Base-by-base conservation (phyloP, 2,113 vertebrate genomes). In the Jaculus jaculus region DNA sequence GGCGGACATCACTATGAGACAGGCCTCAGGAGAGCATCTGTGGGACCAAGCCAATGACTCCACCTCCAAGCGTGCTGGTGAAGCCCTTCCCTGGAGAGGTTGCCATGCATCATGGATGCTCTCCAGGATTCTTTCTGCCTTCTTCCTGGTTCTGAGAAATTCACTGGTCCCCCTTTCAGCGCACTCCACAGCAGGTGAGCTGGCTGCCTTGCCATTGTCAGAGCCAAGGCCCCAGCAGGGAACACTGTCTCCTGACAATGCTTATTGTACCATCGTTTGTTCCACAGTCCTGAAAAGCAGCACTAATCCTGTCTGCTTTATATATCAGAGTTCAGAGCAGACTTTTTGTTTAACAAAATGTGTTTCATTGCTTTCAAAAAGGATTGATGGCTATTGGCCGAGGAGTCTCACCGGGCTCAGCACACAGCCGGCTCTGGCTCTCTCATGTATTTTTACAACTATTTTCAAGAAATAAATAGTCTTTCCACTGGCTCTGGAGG, bases 381-480 rank as follows among this genome's bases (percentile, higher is more conserved):
- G 39, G 18, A 80, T 78, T 95, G 91, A 87, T 81, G n/a, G 30
- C 51, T 91, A 8, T 39, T 89, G 75, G 54, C 87, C 92, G 86
- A 65, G 77, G 66, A 85, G 51, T n/a, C 15, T 93, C 72, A 72
- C 71, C 81, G 75, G 74, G 75, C 87, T 92, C 65, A 13, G 32
- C 60, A 63, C 79, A 90, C 17, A 90, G 86, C 39, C 79, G 83
- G 68, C 47, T 89, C 78, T 72, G n/a, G 34, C 37, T 73, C 11
- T 39, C 82, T 83, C 15, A 32, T 87, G 65, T 87, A 89, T 95
- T 96, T 95, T 94, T 82, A 90, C 92, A 93, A 93, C 77, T 81
- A 39, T 89, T 92, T 96, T 91, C 72, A 71, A 69, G 91, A 95
- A 97, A 86, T 75, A 93, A 96, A 94, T 95, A 88, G 72, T 87